Percentiles rank a stretch among this genome's conserved stretches.
phyloP scores from a whole-genome alignment of 2,113 vertebrate species.

The Oceanodroma tethys region DNA sequence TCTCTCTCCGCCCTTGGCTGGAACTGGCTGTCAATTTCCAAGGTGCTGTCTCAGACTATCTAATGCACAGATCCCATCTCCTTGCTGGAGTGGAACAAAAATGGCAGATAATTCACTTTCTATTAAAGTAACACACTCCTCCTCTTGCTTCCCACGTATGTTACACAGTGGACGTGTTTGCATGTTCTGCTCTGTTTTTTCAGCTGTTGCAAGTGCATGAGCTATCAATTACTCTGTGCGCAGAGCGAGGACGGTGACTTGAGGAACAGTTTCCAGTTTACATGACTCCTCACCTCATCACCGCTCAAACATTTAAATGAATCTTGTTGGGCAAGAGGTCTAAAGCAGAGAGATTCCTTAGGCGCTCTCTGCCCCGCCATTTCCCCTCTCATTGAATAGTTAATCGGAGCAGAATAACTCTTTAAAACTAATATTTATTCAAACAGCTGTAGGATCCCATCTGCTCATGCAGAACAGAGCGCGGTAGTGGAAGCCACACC shows the following conservation, averaged over 20 bases:
- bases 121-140: constrained; percentile 47
- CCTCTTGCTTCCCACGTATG: constrained; percentile 42
- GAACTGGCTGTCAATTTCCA: constrained; percentile 25
- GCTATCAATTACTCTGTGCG: constrained; percentile 59
- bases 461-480: constrained; percentile 12
- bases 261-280: constrained; percentile 17
- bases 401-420: constrained; percentile 68
- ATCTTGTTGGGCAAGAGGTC: constrained; percentile 45
- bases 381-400: constrained; percentile 13
- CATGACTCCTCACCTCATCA: constrained; percentile 43
- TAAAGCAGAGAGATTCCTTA: constrained; percentile 1
- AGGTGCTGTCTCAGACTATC: neutral
- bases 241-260: constrained; percentile 57
- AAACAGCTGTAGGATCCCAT: constrained; percentile 48
- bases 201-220: constrained; percentile 72
- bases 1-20: neutral
- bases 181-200: constrained; percentile 69
- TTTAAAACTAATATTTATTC: constrained; percentile 64
- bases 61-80: constrained; percentile 31
- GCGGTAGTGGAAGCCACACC: neutral
- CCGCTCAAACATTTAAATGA: constrained; percentile 25
- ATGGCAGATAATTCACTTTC: constrained; percentile 35
- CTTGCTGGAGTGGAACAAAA: constrained; percentile 38
- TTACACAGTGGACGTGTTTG: neutral
- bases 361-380: neutral